Evolutionary conservation across 2,888 invertebrate species (phyloP).

Genomic region (Melanostoma mellinum): DNA sequence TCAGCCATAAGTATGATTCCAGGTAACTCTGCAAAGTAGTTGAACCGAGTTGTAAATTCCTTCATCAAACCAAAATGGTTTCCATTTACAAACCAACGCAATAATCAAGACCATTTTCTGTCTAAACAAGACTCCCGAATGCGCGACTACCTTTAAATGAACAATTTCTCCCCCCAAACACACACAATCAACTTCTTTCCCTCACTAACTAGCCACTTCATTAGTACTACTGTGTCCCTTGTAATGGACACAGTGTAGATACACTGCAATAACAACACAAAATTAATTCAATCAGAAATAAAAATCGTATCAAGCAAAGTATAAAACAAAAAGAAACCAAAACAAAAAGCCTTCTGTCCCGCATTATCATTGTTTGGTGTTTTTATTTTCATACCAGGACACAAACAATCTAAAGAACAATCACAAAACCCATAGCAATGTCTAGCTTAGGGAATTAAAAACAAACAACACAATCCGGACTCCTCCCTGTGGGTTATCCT

Average conservation of each 20-base stretch:
- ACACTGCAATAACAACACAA: slow-evolving; percentile 14
- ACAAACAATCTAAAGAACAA: slow-evolving; percentile 37
- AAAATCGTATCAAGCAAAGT: slow-evolving; percentile 32
- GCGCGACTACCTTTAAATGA: too few species aligned
- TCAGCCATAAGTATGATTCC: too few species aligned
- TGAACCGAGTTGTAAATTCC: too few species aligned
- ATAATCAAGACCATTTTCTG: too few species aligned
- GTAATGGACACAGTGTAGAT: slow-evolving; percentile 45
- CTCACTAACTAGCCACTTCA: slow-evolving; percentile 56
- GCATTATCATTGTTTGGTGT: slow-evolving; percentile 39
- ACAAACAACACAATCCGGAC: slow-evolving; percentile 58
- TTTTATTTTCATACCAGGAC: neutral
- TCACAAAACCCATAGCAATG: slow-evolving; percentile 57
- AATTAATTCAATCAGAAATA: slow-evolving; percentile 65
- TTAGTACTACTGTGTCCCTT: slow-evolving; percentile 56
- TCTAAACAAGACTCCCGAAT: too few species aligned
- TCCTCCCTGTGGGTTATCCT: slow-evolving; percentile 52
- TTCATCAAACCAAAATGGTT: too few species aligned
- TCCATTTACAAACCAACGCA: too few species aligned
- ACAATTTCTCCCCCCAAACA: too few species aligned
- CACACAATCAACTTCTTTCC: slow-evolving; percentile 44
- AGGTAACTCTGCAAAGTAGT: too few species aligned
- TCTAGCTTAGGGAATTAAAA: slow-evolving; percentile 67
- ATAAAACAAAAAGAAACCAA: slow-evolving; percentile 16
- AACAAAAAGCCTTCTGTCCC: slow-evolving; percentile 32